These are phyloP conservation scores for Amphimedon queenslandica DNA, from an alignment of 37 sponge, comb jelly and placozoan species.

Conservation along the genomic window DNA sequence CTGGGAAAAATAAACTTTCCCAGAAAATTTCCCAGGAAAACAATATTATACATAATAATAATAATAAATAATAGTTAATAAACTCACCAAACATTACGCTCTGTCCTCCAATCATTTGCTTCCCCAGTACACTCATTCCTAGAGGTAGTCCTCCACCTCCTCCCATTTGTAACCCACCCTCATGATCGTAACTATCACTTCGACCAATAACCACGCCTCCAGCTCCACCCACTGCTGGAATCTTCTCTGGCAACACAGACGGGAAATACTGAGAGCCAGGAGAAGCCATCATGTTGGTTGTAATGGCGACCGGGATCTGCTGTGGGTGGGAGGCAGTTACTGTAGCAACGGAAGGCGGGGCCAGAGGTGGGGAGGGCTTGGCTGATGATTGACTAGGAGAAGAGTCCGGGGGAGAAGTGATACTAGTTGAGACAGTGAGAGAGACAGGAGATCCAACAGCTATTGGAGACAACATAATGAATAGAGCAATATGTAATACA, in stretches of 20 bases:
- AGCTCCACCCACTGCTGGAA: not conserved
- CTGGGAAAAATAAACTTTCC: too few species aligned
- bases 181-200: too few species aligned
- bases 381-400: constrained; percentile 3
- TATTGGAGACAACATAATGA: too few species aligned
- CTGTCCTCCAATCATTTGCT: too few species aligned
- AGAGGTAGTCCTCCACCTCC: too few species aligned
- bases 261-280: not conserved
- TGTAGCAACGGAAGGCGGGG: constrained; percentile 1
- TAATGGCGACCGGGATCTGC: constrained; percentile 3
- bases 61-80: too few species aligned
- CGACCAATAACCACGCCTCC: not conserved
- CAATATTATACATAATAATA: too few species aligned
- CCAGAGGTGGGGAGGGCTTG: not conserved
- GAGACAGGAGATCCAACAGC: constrained; percentile 22
- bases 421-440: constrained; percentile 3
- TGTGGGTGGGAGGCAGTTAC: constrained; percentile 6
- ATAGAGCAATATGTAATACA: too few species aligned
- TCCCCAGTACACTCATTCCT: too few species aligned
- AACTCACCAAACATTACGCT: too few species aligned
- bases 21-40: too few species aligned
- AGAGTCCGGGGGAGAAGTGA: constrained; percentile 1
- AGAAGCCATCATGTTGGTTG: not conserved
- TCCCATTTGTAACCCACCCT: too few species aligned
- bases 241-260: not conserved